Conservation (phyloP, 1,140 invertebrate genomes). For the Riptortus pedestris region DNA sequence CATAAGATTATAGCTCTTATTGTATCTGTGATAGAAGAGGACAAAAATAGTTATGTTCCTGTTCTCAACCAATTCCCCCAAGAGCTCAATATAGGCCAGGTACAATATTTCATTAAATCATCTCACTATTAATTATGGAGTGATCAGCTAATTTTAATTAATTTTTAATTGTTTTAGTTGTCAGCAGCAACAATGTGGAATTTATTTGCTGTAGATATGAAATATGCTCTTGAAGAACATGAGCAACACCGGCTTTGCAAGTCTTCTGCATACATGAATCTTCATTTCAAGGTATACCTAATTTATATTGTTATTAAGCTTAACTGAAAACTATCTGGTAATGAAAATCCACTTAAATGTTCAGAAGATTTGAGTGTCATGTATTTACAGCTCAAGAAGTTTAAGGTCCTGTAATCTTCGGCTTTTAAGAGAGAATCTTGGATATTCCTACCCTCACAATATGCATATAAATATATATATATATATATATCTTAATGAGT, state of each 20-base stretch:
- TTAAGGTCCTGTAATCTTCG: too few species aligned
- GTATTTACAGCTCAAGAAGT: too few species aligned
- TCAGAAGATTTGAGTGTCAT: too few species aligned
- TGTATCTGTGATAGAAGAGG: conserved; percentile 97
- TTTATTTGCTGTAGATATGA: conserved; percentile 93
- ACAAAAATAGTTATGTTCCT: conserved; percentile 95
- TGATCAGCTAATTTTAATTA: neutral
- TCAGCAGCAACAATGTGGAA: conserved; percentile 97
- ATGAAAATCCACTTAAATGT: too few species aligned
- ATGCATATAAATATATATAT: too few species aligned
- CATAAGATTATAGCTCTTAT: conserved; percentile 95
- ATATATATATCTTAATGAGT: too few species aligned
- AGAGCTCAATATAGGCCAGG: conserved; percentile 81
- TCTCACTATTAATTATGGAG: neutral
- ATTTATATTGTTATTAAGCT: too few species aligned
- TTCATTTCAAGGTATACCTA: conserved; percentile 87
- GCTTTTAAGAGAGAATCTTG: too few species aligned
- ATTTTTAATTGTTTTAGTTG: conserved; percentile 49
- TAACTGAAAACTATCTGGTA: too few species aligned
- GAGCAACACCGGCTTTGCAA: conserved; percentile 91
- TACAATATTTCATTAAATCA: conserved; percentile 35
- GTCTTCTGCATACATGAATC: conserved; percentile 98
- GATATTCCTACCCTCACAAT: too few species aligned
- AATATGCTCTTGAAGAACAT: conserved; percentile 95
- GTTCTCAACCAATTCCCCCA: conserved; percentile 95